Conservation (phyloP, 2,888 invertebrate species). For the Heliconius cydno region DNA sequence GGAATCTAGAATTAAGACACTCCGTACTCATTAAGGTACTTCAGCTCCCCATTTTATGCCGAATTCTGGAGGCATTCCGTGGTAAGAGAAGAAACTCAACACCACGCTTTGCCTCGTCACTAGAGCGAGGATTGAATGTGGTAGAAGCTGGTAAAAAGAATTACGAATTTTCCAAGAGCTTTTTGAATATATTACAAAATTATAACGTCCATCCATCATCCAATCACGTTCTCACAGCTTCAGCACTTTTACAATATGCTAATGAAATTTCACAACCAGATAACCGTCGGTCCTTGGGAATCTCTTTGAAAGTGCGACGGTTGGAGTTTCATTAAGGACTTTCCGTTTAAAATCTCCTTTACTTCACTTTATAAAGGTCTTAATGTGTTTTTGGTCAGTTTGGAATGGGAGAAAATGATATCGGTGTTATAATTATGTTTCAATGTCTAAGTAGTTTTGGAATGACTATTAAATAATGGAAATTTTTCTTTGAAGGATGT, state of each 20-base stretch:
- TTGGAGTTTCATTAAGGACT: constrained; percentile 24
- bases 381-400: not conserved
- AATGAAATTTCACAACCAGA: constrained; percentile 22
- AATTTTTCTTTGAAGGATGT: not conserved
- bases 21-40: too few species aligned
- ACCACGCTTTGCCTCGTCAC: too few species aligned
- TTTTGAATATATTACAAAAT: not conserved
- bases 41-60: too few species aligned
- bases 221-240: constrained; percentile 3
- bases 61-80: too few species aligned
- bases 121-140: too few species aligned
- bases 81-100: too few species aligned
- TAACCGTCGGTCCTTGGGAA: constrained; percentile 19
- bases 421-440: not conserved
- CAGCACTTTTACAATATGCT: constrained; percentile 25
- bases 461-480: not conserved
- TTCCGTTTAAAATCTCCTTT: constrained; percentile 19
- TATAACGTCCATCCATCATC: not conserved
- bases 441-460: not conserved
- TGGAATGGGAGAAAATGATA: constrained; percentile 1
- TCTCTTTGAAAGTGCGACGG: constrained; percentile 15
- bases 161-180: not conserved
- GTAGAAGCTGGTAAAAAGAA: too few species aligned
- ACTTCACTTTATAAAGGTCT: not conserved
- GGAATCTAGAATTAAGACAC: too few species aligned